Base-by-base conservation (phyloP, 2,797 vertebrate genomes). In the Pipistrellus kuhlii region DNA sequence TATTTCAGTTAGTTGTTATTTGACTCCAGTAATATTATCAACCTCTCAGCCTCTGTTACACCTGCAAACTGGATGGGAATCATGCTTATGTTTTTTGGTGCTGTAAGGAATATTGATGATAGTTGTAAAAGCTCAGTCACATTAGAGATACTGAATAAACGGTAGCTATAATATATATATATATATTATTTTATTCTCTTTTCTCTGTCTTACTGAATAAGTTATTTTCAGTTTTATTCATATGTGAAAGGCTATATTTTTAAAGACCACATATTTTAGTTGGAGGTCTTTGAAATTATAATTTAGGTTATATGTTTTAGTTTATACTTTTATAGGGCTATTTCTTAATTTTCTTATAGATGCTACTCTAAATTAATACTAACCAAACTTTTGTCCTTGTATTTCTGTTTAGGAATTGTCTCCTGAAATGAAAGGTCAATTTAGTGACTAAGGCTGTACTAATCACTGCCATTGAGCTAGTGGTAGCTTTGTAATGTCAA, bases 181-280 rank as follows among this genome's bases (percentile, higher is more conserved):
- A 83, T 66, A 66, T 27, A 8, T 80, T 92, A 23, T 92, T 5
- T 72, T 35, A 91, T 72, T 72, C 32, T 72, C 68, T 27, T 78
- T 20, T 25, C 41, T 57, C 17, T 73, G 30, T 59, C 46, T 62
- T 80, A 59, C 30, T 69, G 44, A 46, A 15, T 76, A 73, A 23
- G 12, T 85, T 48, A 89, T 59, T 94, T 89, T 84, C 44, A 80
- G 0, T 71, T 27, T 76, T 68, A 41, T 64, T 75, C 66, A 66
- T 27, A 51, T 44, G 35, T 82, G 48, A 84, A 90, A 80, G 25
- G 46, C 57, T 66, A 0, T 76, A 76, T 53, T 51, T 76, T 77
- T 55, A 78, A 35, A 55, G 51, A 78, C 23, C 25, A 94, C 69
- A 35, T 91, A n/a, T 75, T 91, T 97, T 66, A 75, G 11, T 85